Percentiles rank a stretch among this genome's conserved stretches.
Conservation (phyloP, 2,888 invertebrate species). For the Sminthurides aquaticus region DNA sequence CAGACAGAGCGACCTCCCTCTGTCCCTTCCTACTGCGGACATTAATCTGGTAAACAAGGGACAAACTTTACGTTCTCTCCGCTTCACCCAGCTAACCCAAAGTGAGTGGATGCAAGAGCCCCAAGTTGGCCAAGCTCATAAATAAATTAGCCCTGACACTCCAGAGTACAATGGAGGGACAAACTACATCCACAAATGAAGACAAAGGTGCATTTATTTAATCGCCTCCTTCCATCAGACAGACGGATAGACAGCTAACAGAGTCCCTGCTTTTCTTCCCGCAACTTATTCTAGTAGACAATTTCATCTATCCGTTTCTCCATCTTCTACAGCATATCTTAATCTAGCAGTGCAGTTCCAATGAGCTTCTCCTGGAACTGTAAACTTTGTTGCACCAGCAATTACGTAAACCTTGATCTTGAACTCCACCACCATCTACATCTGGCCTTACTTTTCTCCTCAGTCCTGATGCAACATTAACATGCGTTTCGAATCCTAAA, state of each 20-base stretch:
- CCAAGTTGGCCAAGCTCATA: constrained; percentile 4
- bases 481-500: too few species aligned
- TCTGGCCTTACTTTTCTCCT: too few species aligned
- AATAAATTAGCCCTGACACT: constrained; percentile 17
- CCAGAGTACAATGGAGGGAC: not conserved
- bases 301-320: too few species aligned
- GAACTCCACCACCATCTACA: too few species aligned
- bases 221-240: constrained; percentile 9
- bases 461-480: too few species aligned
- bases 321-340: too few species aligned
- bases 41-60: not conserved
- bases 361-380: too few species aligned
- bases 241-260: too few species aligned
- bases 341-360: too few species aligned
- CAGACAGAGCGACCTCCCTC: not conserved
- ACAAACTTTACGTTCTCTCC: not conserved
- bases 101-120: not conserved
- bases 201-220: constrained; percentile 26
- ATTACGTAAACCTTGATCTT: too few species aligned
- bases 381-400: too few species aligned
- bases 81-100: not conserved
- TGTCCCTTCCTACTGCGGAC: not conserved
- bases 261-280: not conserved
- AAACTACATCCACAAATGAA: constrained; percentile 17
- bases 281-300: too few species aligned